Evolutionary conservation across 2,113 vertebrate genomes (phyloP), one percentile per base, ranked within the genome.

Genomic region (Nyctibius bracteatus): DNA sequence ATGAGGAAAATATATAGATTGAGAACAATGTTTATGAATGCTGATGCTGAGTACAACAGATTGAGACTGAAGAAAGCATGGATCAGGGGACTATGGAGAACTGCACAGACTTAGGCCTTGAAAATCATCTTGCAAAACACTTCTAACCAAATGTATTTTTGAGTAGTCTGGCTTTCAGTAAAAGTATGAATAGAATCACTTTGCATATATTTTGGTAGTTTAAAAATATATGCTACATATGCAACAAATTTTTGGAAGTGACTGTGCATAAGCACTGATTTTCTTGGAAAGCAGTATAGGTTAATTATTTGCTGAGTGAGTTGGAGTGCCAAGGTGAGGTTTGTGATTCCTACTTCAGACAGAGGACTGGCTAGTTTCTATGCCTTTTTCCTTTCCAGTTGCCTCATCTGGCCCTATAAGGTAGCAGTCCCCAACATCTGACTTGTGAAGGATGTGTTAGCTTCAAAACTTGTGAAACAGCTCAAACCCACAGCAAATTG

Each of bases 21-120:
- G 51, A 89, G 59, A 96, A 82, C 44, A 92, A 63, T 25, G 19
- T 91, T 94, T 81, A 13, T 88, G 86, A 80, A 61, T 39, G 18
- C 43, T 97, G 95, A 94, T 96, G 74, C 90, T 78, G 90, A 79
- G 58, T 94, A 81, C 62, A 78, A 73, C 67, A 93, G 55, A 77
- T 24, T 65, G 77, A 92, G 74, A 43, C 79, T 91, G 80, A 88
- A 91, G 90, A 92, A 92, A 54, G 81, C 18, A 23, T 84, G 73
- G 86, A 68, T 95, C 74, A 88, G 81, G 94, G 44, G n/a, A 63
- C 43, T 51, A 4, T 14, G 49, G 58, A 84, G 14, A 71, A 23
- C 75, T 63, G n/a, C 30, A 55, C 18, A 77, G 37, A 28, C 24
- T 15, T 66, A 16, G 71, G 63, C 37, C 90, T 87, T 81, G 54